These are phyloP conservation scores for Scyliorhinus canicula DNA, from an alignment of 2,797 vertebrate species.

Conservation along the genomic window DNA sequence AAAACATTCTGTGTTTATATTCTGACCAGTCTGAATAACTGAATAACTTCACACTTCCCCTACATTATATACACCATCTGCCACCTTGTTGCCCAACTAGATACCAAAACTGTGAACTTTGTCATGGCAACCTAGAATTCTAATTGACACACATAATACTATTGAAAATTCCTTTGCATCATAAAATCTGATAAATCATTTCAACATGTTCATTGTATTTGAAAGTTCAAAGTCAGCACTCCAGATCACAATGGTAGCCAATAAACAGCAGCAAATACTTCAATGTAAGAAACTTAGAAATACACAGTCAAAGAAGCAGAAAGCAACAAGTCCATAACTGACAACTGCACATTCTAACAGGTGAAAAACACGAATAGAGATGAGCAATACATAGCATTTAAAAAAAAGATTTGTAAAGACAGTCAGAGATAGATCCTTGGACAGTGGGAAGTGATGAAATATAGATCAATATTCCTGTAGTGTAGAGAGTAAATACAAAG, in stretches of 20 bases:
- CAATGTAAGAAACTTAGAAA: neutral
- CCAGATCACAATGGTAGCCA: neutral
- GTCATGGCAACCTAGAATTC: neutral
- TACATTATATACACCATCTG: too few relatives aligned
- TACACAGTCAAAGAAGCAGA: neutral
- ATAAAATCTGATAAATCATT: neutral
- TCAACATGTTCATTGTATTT: neutral
- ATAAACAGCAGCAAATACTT: neutral
- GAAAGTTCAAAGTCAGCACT: neutral
- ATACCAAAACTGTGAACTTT: neutral
- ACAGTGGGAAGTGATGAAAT: neutral
- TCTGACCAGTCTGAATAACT: too few relatives aligned
- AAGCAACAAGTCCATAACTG: neutral
- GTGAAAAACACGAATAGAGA: neutral
- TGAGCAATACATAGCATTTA: too few relatives aligned
- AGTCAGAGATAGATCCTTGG: neutral
- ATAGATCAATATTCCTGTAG: neutral
- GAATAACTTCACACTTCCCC: too few relatives aligned
- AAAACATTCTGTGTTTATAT: too few relatives aligned
- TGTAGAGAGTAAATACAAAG: neutral
- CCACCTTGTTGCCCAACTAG: neutral
- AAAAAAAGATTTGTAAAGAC: too few relatives aligned
- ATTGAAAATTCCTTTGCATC: neutral
- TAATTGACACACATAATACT: neutral
- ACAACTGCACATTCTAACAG: neutral